Conservation (phyloP, 2,888 invertebrate species). For the Diarsia dahlii region DNA sequence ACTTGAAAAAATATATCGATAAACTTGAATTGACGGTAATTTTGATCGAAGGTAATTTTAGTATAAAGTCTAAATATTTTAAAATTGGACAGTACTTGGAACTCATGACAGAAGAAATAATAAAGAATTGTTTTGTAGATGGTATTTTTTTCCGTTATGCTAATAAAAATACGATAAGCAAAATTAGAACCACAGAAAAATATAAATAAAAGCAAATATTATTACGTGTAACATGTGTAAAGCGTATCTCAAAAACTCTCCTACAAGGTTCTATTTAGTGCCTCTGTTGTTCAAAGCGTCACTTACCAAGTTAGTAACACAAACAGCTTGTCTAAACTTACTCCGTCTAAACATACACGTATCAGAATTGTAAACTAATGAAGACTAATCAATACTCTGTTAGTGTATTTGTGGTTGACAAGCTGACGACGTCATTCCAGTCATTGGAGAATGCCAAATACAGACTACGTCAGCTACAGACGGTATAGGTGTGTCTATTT, state of each 20-base stretch:
- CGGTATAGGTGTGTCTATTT: background rate
- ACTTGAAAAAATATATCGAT: background rate
- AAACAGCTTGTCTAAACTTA: conserved; percentile 15
- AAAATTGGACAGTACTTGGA: too few species aligned
- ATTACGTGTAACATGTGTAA: background rate
- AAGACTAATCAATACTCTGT: conserved; percentile 43
- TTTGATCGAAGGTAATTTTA: background rate
- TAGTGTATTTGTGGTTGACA: conserved; percentile 47
- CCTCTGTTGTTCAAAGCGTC: background rate
- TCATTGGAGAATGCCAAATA: conserved; percentile 12
- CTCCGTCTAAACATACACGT: conserved; percentile 12
- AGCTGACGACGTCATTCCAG: conserved; percentile 26
- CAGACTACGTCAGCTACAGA: background rate
- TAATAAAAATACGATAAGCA: background rate
- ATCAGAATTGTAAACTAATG: conserved; percentile 35
- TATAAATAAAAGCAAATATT: background rate
- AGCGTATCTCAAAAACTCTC: background rate
- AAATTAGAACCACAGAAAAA: background rate
- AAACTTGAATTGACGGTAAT: background rate
- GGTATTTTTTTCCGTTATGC: too few species aligned
- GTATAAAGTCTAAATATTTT: background rate
- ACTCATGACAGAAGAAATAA: too few species aligned
- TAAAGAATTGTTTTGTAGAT: too few species aligned
- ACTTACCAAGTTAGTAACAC: background rate
- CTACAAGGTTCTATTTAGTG: background rate